Conservation (phyloP, 2,113 vertebrate species). For the Neoarius graeffei region DNA sequence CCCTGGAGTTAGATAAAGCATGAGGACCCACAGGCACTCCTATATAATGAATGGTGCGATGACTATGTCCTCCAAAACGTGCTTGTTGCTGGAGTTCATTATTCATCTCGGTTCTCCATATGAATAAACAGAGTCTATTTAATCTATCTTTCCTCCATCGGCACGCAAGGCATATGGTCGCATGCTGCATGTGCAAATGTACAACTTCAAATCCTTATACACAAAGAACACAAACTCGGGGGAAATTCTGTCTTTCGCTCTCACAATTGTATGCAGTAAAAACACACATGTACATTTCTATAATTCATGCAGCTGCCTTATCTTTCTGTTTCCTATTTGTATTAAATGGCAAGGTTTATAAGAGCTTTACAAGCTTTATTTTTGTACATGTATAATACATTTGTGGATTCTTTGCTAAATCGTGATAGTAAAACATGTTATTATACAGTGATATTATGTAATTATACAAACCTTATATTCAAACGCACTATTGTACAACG, state of each 20-base stretch:
- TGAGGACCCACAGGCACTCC: constrained; percentile 67
- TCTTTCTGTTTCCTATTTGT: neutral
- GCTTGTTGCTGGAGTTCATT: constrained; percentile 65
- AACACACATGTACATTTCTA: neutral
- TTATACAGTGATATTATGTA: neutral
- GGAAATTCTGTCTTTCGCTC: neutral
- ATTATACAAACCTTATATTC: neutral
- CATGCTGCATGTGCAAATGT: constrained; percentile 19
- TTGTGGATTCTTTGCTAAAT: neutral
- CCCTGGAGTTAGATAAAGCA: constrained; percentile 71
- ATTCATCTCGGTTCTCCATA: constrained; percentile 69
- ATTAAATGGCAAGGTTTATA: neutral
- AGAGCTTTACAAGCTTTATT: neutral
- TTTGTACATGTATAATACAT: neutral
- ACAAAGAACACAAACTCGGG: constrained; percentile 1
- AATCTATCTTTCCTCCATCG: constrained; percentile 66
- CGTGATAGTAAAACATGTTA: neutral
- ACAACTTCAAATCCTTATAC: constrained; percentile 10
- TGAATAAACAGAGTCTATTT: constrained; percentile 74
- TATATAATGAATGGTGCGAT: constrained; percentile 68
- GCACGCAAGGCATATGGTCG: constrained; percentile 53
- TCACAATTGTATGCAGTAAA: neutral
- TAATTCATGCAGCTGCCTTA: neutral
- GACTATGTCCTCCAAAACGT: constrained; percentile 61
- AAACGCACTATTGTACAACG: neutral